These are phyloP conservation scores for Acanthopleura granulata DNA, from an alignment of 2,888 invertebrate genomes.

Conservation along the genomic window DNA sequence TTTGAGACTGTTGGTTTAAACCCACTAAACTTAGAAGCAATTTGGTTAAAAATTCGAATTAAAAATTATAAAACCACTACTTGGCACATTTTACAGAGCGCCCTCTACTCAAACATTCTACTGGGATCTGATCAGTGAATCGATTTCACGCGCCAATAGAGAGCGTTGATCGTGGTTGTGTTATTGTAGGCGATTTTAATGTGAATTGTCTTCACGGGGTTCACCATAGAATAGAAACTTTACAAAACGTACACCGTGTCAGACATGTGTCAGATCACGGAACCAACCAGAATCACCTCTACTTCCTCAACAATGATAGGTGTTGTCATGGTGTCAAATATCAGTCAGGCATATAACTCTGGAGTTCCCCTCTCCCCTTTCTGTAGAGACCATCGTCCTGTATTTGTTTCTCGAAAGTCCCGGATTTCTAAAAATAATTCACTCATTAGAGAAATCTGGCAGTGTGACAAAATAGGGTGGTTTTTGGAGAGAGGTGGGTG, in stretches of 20 bases:
- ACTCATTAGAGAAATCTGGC: background rate
- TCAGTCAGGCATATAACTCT: background rate
- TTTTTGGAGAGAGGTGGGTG: too few relatives aligned
- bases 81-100: background rate
- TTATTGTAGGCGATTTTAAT: background rate
- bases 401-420: background rate
- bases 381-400: background rate
- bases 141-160: background rate
- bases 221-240: background rate
- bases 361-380: background rate
- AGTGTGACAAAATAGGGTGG: background rate
- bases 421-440: background rate
- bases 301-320: background rate
- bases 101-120: background rate
- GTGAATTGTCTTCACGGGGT: background rate
- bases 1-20: background rate
- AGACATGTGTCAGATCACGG: background rate
- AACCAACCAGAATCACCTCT: background rate
- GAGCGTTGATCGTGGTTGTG: background rate
- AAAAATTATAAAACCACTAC: background rate
- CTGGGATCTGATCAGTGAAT: background rate
- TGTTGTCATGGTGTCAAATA: background rate
- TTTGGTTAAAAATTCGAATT: background rate
- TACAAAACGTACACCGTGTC: background rate
- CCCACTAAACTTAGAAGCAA: background rate